Evolutionary conservation across 1,140 invertebrate species (phyloP).

Genomic region (Bombus picipes): DNA sequence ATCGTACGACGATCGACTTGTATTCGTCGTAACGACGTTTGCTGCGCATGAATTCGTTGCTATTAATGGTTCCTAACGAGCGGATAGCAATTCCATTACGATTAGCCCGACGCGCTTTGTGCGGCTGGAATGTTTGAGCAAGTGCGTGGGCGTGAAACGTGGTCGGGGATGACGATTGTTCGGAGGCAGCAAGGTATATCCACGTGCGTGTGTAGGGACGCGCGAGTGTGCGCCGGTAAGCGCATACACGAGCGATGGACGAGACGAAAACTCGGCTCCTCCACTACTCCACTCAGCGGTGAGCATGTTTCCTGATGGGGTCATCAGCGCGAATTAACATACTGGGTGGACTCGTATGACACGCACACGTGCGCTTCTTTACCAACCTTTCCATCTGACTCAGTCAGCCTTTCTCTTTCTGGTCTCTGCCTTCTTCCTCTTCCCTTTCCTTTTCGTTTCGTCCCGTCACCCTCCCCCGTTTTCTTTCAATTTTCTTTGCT

Average conservation of each 20-base stretch:
- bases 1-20: too few relatives aligned
- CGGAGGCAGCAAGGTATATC: slow-evolving; percentile 59
- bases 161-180: slow-evolving; percentile 66
- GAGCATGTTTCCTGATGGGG: slow-evolving; percentile 78
- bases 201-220: neutral
- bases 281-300: slow-evolving; percentile 62
- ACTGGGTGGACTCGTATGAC: slow-evolving; percentile 72
- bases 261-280: slow-evolving; percentile 68
- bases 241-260: slow-evolving; percentile 11
- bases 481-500: neutral
- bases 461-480: neutral
- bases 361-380: slow-evolving; percentile 60
- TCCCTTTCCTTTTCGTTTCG: neutral
- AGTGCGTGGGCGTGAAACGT: slow-evolving; percentile 65
- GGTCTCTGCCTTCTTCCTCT: neutral
- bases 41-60: slow-evolving; percentile 16
- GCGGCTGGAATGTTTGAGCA: slow-evolving; percentile 65
- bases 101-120: slow-evolving; percentile 57
- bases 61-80: slow-evolving; percentile 59
- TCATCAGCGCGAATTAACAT: slow-evolving; percentile 79
- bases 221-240: neutral
- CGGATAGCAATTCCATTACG: slow-evolving; percentile 62
- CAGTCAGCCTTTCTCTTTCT: slow-evolving; percentile 48
- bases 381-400: slow-evolving; percentile 66
- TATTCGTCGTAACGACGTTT: too few relatives aligned